phyloP scores from a whole-genome alignment of 2,888 invertebrate genomes.

The Eledona agricola region DNA sequence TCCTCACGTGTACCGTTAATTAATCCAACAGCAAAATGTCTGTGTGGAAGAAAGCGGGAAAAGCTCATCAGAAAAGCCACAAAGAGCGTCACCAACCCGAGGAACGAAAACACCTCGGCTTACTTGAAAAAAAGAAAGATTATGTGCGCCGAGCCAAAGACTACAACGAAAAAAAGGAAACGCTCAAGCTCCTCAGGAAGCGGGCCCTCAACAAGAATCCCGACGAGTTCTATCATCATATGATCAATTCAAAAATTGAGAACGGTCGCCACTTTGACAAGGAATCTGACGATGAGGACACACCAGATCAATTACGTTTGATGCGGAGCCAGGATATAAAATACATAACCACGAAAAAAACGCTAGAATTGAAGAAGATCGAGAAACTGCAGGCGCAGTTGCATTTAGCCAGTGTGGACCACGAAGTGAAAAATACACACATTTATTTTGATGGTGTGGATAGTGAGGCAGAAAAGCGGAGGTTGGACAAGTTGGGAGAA shows the following conservation, averaged over 20 bases:
- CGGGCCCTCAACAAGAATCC: slow-evolving; percentile 93
- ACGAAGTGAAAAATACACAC: slow-evolving; percentile 77
- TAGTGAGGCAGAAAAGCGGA: slow-evolving; percentile 66
- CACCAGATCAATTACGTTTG: slow-evolving; percentile 83
- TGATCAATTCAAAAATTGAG: slow-evolving; percentile 85
- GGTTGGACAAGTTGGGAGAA: slow-evolving; percentile 72
- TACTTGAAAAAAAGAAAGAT: slow-evolving; percentile 90
- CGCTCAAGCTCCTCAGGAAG: slow-evolving; percentile 81
- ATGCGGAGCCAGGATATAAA: slow-evolving; percentile 93
- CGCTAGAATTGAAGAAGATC: slow-evolving; percentile 82
- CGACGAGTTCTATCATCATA: slow-evolving; percentile 98
- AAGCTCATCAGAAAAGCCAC: slow-evolving; percentile 85
- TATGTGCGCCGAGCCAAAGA: slow-evolving; percentile 81
- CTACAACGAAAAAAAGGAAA: slow-evolving; percentile 82
- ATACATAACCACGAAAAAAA: slow-evolving; percentile 87
- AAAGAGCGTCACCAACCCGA: slow-evolving; percentile 87
- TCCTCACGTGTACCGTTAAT: slow-evolving; percentile 2
- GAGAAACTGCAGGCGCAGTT: slow-evolving; percentile 78
- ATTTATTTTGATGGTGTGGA: slow-evolving; percentile 72
- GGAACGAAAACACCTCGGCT: slow-evolving; percentile 77
- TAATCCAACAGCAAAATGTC: slow-evolving; percentile 73
- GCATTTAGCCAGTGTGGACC: slow-evolving; percentile 81
- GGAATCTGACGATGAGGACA: slow-evolving; percentile 76
- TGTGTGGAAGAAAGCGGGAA: slow-evolving; percentile 88
- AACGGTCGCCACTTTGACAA: slow-evolving; percentile 72